Base-by-base conservation (phyloP, 1,140 invertebrate genomes). In the Achroia grisella region DNA sequence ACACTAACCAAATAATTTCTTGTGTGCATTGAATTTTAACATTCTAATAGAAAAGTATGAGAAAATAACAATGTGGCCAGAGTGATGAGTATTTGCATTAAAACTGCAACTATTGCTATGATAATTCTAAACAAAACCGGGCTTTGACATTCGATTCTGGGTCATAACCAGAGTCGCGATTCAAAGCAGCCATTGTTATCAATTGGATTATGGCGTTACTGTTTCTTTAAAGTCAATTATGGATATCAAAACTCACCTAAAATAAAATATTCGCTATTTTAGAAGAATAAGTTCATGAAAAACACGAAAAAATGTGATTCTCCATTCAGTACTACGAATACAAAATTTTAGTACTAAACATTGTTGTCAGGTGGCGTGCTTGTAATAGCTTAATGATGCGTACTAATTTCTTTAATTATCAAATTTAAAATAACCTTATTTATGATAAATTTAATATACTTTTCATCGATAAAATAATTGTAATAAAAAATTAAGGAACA, bases 241-340 rank as follows among this genome's bases (percentile, higher is more conserved):
- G 3, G 37, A n/a, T 36, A 28, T 41, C 27, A 23, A 6, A 32
- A 37, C 71, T 84, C 72, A 84, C 80, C 80, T 80, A 73, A 64
- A 69, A 54, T 41, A 67, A 69, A 71, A 72, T 73, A 71, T 70
- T 68, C 57, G 57, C 60, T 62, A 72, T 72, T 75, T 83, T 65
- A 80, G 66, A 71, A 79, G 66, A 71, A 71, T 68, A 57, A 71
- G 76, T 69, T 86, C 80, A 86, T 86, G 74, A 71, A 82, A 84
- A 86, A 83, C 69, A 76, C 70, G 68, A 73, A 72, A 74, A 86
- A 84, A 83, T 85, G 83, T 83, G 78, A 68, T 79, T 68, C 71
- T 77, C 78, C 74, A 84, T 82, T 74, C 75, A 91, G 68, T 67
- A 80, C 77, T 80, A 86, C 78, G 79, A 86, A 85, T 82, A 86